Evolutionary conservation across 2,888 invertebrate species (phyloP), one percentile per base, ranked within the genome.

Genomic region (Metellina segmentata): DNA sequence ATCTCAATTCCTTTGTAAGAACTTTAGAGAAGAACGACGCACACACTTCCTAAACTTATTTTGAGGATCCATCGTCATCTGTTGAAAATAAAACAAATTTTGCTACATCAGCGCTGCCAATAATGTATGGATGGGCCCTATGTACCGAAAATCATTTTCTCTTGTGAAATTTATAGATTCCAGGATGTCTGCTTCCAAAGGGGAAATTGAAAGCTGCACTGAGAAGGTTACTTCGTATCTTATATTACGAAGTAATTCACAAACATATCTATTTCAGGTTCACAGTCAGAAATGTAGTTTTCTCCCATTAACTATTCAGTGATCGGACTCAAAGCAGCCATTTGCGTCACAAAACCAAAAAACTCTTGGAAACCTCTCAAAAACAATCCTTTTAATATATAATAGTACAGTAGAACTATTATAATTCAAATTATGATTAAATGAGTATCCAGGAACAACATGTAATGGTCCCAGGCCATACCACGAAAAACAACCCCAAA

Each of bases 1-100:
- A 75, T 74, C 61, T 75, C 85, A 53, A 51, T 20, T 78, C 70
- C 20, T 78, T 86, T 86, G 77, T 69, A 49, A 70, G 69, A 69
- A 78, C 71, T 86, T 86, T 77, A 70, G 49, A 78, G 78, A 34
- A 19, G 77, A 69, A 61, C 86, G 86, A 78, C 78, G 78, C 78
- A 52, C 49, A 34, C 77, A 70, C 53, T 85, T 85, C n/a, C 16
- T 34, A 7, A 78, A 78, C 78, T 78, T 86, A 70, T 86, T 78
- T 86, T 52, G 49, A 78, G 78, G 77, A 78, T 78, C 51, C 69
- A 20, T 70, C 70, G 78, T 53, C 61, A 34, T 53, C 51, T 51
- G 51, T 11, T 13, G 51, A 34, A 34, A 34, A 34, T 49, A 86
- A 71, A 82, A 86, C 85, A 78, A 49, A 52, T 77, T 86, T 78